Base-by-base conservation (phyloP, 2,797 vertebrate species). In the Huso huso region DNA sequence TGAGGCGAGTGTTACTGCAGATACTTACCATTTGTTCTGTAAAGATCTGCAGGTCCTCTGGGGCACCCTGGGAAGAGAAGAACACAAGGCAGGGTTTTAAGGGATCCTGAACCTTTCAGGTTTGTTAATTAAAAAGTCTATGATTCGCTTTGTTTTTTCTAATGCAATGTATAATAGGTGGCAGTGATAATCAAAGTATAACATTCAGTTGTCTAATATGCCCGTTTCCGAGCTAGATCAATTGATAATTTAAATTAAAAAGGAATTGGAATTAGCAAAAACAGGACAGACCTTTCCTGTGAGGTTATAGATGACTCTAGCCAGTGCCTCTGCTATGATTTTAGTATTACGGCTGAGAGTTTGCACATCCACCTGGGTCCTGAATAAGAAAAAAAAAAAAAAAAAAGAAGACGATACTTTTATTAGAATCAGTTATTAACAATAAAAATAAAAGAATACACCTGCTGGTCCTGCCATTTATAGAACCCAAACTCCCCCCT, bases 231-330 rank as follows among this genome's bases (percentile, higher is more conserved):
- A 37, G 23, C 23, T 4, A 37, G 23, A 37, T 37, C 15, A 18
- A 18, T 18, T 18, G 15, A 18, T 18, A 18, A n/a, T n/a, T n/a
- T n/a, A n/a, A n/a, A 37, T 37, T 37, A 3, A 37, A 37, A 37
- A 3, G 2, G 2, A 37, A 37, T 37, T 37, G 23, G 23, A 37
- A 37, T 37, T 37, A 37, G 23, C 4, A 37, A 37, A 37, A 37
- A 37, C 23, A 37, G 23, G 23, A 37, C 23, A 37, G 23, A 99
- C 97, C 92, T 99, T 99, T 69, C 96, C 95, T 0, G 96, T 98
- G 63, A 99, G 88, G 81, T 99, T 99, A 82, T 99, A 99, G 78
- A 99, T 88, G 58, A 98, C 94, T 49, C 95, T 89, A 0, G 97
- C 96, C 66, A 99, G 81, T 0, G 94, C 92, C 72, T 99, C 97